These are phyloP conservation scores for Pseudococcus jackbeardsleyi DNA, from an alignment of 2,888 invertebrate genomes.

Conservation along the genomic window DNA sequence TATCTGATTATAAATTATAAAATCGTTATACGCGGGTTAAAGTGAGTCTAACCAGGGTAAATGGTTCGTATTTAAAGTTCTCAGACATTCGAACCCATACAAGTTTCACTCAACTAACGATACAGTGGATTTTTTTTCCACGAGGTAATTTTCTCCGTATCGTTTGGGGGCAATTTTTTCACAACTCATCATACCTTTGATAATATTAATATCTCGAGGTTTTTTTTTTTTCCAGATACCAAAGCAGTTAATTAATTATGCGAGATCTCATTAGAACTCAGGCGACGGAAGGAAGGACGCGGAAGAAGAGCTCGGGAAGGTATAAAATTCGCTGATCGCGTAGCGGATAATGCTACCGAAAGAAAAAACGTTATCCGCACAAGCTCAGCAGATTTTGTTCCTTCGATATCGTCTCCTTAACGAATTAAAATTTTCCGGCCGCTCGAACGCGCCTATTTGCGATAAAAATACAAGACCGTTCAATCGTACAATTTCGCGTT, in stretches of 20 bases:
- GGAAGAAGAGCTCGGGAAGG: not conserved
- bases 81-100: not conserved
- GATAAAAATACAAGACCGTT: conserved; percentile 43
- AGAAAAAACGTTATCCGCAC: conserved; percentile 53
- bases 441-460: conserved; percentile 48
- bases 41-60: not conserved
- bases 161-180: not conserved
- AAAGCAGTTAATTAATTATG: not conserved
- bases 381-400: conserved; percentile 56
- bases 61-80: not conserved
- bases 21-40: conserved; percentile 26
- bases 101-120: not conserved
- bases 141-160: not conserved
- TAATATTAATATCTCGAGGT: too few relatives aligned
- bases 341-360: conserved; percentile 53
- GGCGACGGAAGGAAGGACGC: not conserved
- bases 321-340: conserved; percentile 54
- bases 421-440: conserved; percentile 49
- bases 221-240: not conserved
- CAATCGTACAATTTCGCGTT: conserved; percentile 53
- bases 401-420: conserved; percentile 38
- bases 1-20: conserved; percentile 43
- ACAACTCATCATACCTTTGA: not conserved
- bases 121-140: not conserved
- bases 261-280: not conserved